Evolutionary conservation across 2,113 vertebrate species (phyloP).

Genomic region (Hydrolagus affinis): DNA sequence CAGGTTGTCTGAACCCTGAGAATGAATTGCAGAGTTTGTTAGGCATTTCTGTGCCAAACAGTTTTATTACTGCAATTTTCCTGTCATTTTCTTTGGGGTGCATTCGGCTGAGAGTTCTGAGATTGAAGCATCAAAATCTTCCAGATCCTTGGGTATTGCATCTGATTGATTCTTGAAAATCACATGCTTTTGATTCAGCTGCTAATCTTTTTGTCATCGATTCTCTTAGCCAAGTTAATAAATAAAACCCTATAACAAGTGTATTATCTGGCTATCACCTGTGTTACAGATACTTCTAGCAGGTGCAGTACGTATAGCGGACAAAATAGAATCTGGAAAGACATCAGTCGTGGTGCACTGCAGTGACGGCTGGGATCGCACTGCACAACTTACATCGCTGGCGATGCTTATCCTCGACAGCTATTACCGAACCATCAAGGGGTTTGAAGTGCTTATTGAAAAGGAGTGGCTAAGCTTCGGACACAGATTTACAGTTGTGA

Average conservation of each 20-base stretch:
- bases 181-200: background rate
- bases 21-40: background rate
- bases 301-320: slow-evolving; percentile 79
- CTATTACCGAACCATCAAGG: slow-evolving; percentile 80
- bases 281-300: slow-evolving; percentile 69
- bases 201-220: background rate
- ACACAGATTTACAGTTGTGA: slow-evolving; percentile 85
- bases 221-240: no score
- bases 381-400: slow-evolving; percentile 82
- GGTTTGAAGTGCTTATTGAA: slow-evolving; percentile 87
- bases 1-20: background rate
- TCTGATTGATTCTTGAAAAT: background rate
- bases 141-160: background rate
- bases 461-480: slow-evolving; percentile 97
- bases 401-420: slow-evolving; percentile 95
- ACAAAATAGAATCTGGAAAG: slow-evolving; percentile 85
- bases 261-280: slow-evolving; percentile 1
- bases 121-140: background rate
- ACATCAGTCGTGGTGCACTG: slow-evolving; percentile 92
- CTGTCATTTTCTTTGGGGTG: background rate
- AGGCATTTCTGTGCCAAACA: background rate
- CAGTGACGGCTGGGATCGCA: slow-evolving; percentile 91
- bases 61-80: background rate
- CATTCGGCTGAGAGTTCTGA: background rate
- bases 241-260: no score